A percentile compares a stretch with the other conserved stretches of the same genome.
Evolutionary conservation across 2,888 invertebrate genomes (phyloP).

Genomic region (Bugulina stolonifera): DNA sequence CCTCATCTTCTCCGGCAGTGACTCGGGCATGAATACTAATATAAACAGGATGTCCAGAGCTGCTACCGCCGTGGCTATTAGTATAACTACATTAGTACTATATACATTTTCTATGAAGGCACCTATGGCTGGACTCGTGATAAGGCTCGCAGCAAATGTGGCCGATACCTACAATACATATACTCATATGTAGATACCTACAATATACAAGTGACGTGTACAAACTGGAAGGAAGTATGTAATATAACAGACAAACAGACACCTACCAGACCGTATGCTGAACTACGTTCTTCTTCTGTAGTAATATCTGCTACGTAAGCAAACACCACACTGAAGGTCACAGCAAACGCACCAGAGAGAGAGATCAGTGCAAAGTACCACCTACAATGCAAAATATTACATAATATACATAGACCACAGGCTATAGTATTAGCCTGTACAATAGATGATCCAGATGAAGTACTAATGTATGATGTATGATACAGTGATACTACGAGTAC

Average conservation of each 20-base stretch:
- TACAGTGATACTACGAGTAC: too few relatives aligned
- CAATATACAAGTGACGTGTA: background rate
- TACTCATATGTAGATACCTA: background rate
- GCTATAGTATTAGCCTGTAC: too few relatives aligned
- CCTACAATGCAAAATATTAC: too few relatives aligned
- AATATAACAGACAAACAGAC: background rate
- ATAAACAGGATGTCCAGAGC: slow-evolving; percentile 96
- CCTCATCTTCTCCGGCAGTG: slow-evolving; percentile 84
- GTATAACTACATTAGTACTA: slow-evolving; percentile 78
- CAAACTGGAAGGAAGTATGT: background rate
- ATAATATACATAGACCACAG: too few relatives aligned
- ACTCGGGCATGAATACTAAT: slow-evolving; percentile 94
- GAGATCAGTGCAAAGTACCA: slow-evolving; percentile 99
- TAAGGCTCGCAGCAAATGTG: slow-evolving; percentile 97
- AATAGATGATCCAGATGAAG: too few relatives aligned
- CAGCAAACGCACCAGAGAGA: slow-evolving; percentile 96
- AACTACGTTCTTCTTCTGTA: slow-evolving; percentile 86
- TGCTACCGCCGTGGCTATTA: slow-evolving; percentile 87
- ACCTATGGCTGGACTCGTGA: slow-evolving; percentile 96
- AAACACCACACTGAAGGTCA: slow-evolving; percentile 98
- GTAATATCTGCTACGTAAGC: slow-evolving; percentile 99
- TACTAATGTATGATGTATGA: too few relatives aligned
- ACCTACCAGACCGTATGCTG: slow-evolving; percentile 85
- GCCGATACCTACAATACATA: slow-evolving; percentile 66
- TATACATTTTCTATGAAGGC: slow-evolving; percentile 64